Conservation (phyloP, 2,113 vertebrate genomes). For the Cairina moschata region DNA sequence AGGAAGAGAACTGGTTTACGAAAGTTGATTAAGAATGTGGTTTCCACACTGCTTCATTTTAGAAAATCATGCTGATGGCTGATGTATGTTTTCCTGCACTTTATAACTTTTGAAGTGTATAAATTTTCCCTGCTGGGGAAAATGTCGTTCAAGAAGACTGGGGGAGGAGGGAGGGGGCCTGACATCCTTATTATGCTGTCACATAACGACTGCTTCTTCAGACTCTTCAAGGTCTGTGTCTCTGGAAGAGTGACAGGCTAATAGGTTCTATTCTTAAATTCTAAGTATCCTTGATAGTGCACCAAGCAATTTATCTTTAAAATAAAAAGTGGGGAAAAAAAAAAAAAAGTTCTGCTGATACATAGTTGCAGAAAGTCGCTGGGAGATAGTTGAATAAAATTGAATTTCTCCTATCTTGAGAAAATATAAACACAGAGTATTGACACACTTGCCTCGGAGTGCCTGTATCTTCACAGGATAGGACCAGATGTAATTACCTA, state of each 20-base stretch:
- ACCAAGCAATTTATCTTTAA: conserved; percentile 72
- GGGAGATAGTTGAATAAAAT: conserved; percentile 21
- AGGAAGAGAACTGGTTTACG: neutral
- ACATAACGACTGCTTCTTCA: conserved; percentile 63
- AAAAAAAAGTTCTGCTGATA: conserved; percentile 44
- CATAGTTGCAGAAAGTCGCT: conserved; percentile 22
- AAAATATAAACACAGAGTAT: conserved; percentile 38
- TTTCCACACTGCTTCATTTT: conserved; percentile 55
- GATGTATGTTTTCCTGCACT: conserved; percentile 35
- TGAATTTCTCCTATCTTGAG: conserved; percentile 48
- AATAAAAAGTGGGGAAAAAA: conserved; percentile 45
- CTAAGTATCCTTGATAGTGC: conserved; percentile 70
- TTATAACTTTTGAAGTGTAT: conserved; percentile 68
- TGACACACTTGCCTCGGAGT: neutral
- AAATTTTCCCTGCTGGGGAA: conserved; percentile 70
- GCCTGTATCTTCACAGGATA: conserved; percentile 28
- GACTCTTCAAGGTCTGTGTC: conserved; percentile 70
- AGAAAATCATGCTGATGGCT: conserved; percentile 51
- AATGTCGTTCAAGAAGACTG: conserved; percentile 55
- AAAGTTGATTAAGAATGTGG: conserved; percentile 64
- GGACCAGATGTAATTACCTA: conserved; percentile 36
- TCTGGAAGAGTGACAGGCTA: conserved; percentile 76
- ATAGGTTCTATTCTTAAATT: conserved; percentile 76
- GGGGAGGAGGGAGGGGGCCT: conserved; percentile 23
- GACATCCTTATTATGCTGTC: conserved; percentile 79